Percentiles rank a stretch among this genome's conserved stretches.
These are phyloP conservation scores for Antrozous pallidus DNA, from an alignment of 2,797 vertebrate genomes.

Conservation along the genomic window DNA sequence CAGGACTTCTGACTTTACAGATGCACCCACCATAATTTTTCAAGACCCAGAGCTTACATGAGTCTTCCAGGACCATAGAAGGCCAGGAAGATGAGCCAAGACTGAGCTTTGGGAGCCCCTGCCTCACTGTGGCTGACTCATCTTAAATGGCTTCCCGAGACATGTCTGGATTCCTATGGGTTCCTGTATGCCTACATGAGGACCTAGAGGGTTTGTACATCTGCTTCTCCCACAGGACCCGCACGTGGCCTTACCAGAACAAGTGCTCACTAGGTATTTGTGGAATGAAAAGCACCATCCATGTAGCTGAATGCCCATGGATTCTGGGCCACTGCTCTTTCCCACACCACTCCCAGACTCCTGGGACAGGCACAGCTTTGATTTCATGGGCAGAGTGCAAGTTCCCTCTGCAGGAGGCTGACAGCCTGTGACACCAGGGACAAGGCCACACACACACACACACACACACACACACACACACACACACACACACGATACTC, in stretches of 20 bases:
- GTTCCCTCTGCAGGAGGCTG: neutral
- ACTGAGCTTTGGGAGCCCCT: neutral
- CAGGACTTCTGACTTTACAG: neutral
- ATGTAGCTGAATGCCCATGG: neutral
- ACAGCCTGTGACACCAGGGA: neutral
- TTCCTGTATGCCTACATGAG: neutral
- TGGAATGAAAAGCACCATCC: neutral
- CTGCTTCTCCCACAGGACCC: neutral
- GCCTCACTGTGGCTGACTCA: neutral
- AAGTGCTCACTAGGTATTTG: neutral
- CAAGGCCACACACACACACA: too few relatives aligned
- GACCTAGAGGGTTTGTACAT: fast-evolving
- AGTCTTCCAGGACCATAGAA: neutral
- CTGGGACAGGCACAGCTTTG: neutral
- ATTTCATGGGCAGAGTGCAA: neutral
- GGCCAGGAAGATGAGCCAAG: neutral
- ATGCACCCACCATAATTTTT: neutral
- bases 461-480: too few relatives aligned
- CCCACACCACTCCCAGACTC: neutral
- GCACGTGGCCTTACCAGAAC: fast-evolving
- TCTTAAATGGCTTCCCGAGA: neutral
- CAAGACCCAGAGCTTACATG: neutral
- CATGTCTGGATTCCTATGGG: neutral
- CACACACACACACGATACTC: too few relatives aligned
- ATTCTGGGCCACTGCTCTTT: neutral